A percentile compares a stretch with the other conserved stretches of the same genome.
Conservation (phyloP, 2,113 vertebrate species). For the Cebus imitator region DNA sequence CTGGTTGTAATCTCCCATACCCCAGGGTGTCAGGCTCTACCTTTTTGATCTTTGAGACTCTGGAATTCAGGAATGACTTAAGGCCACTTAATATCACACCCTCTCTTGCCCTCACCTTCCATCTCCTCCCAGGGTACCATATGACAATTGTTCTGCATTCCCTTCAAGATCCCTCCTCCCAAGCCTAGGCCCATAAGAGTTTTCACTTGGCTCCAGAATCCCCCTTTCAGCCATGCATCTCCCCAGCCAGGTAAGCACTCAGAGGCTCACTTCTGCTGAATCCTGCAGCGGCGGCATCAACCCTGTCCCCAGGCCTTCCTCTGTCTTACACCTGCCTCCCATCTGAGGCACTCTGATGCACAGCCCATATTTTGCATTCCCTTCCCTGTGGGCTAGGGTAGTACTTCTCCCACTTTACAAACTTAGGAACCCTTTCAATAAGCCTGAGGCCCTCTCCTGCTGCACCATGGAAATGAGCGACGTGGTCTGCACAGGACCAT, state of each 20-base stretch:
- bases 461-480: background rate
- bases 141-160: background rate
- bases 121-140: background rate
- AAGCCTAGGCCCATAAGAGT: background rate
- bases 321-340: accelerated
- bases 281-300: background rate
- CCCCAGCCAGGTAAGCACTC: background rate
- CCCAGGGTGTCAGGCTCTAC: too few species aligned
- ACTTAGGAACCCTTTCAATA: background rate
- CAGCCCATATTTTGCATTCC: background rate
- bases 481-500: background rate
- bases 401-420: background rate
- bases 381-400: background rate
- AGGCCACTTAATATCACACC: background rate
- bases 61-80: background rate
- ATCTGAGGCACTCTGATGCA: background rate
- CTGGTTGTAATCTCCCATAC: background rate
- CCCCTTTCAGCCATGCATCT: background rate
- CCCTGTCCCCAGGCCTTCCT: background rate
- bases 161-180: background rate
- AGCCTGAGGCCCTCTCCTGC: background rate
- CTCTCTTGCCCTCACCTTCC: background rate
- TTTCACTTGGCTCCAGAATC: background rate
- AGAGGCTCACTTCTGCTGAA: background rate
- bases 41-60: background rate